Evolutionary conservation across 2,113 vertebrate species (phyloP), one percentile per base, ranked within the genome.

Genomic region (Steatornis caripensis): DNA sequence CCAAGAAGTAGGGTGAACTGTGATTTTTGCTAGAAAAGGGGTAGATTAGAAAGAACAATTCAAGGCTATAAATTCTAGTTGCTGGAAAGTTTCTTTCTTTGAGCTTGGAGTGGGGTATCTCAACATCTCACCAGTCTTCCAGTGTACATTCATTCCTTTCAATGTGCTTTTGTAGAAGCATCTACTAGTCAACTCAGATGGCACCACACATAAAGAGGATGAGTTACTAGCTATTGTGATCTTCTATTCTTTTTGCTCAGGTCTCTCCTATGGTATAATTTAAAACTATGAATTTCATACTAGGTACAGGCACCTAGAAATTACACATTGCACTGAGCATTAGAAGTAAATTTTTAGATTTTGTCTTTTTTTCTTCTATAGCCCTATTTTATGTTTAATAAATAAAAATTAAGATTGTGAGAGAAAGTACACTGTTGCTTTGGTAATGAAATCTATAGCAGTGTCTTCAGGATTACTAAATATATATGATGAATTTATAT

Each of bases 91-190:
- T 71, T 45, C 5, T 49, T 64, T n/a, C 34, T 78, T 64, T 75
- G 51, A 75, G 12, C 14, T 55, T 68, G 26, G 7, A 43, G 21
- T 15, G 6, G 5, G 11, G 13, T 46, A 76, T 26, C 20, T 55
- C 39, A 64, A n/a, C 27, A 45, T 64, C 29, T 93, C 27, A 58
- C 1, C 5, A 17, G 10, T 13, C 15, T 46, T 53, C 5, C 23
- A 48, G 10, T 41, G 17, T 23, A 10, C 0, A 0, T 49, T 81
- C 12, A 65, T 41, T 22, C 0, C 0, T n/a, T 46, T 48, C 14
- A 17, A 2, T 16, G 11, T 1, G 22, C 32, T 68, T 71, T 32
- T 55, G 6, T 26, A 30, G 26, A 77, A 5, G 2, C 2, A 55
- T 60, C n/a, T 87, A 12, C 8, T 53, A 60, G 13, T 4, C 14